Conservation (phyloP, 92 coral and sea anemone genomes). For the Parazoanthus swiftii region DNA sequence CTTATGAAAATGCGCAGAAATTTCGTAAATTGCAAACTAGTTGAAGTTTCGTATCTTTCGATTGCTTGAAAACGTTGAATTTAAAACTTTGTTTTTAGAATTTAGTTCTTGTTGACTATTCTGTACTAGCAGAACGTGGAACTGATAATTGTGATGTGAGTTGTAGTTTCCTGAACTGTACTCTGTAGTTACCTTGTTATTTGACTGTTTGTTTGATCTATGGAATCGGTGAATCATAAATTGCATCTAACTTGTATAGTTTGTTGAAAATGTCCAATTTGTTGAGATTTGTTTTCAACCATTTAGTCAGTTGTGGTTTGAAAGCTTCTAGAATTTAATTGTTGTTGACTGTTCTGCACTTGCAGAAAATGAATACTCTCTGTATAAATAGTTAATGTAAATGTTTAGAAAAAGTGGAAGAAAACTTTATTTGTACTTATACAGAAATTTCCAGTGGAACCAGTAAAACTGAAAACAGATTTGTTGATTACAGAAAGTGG, state of each 20-base stretch:
- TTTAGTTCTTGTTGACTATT: neutral
- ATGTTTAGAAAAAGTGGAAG: too few relatives aligned
- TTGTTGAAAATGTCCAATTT: neutral
- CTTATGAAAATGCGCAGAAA: too few relatives aligned
- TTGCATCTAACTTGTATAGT: neutral
- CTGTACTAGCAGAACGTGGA: neutral
- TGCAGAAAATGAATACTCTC: neutral
- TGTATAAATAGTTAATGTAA: neutral
- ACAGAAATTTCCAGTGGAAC: too few relatives aligned
- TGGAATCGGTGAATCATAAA: neutral
- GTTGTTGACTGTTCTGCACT: neutral
- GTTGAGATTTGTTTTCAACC: conserved; percentile 1
- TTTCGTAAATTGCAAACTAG: too few relatives aligned
- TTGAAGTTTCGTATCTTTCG: neutral
- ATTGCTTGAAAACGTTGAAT: neutral
- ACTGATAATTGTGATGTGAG: neutral
- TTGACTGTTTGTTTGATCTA: neutral
- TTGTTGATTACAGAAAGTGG: too few relatives aligned
- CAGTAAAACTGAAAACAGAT: too few relatives aligned
- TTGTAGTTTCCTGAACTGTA: neutral
- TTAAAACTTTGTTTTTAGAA: too few relatives aligned
- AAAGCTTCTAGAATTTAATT: neutral
- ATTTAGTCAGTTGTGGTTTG: conserved; percentile 9
- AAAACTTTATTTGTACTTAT: too few relatives aligned
- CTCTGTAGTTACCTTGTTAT: neutral